Evolutionary conservation across 2,797 vertebrate species (phyloP).

Genomic region (Morus bassanus): DNA sequence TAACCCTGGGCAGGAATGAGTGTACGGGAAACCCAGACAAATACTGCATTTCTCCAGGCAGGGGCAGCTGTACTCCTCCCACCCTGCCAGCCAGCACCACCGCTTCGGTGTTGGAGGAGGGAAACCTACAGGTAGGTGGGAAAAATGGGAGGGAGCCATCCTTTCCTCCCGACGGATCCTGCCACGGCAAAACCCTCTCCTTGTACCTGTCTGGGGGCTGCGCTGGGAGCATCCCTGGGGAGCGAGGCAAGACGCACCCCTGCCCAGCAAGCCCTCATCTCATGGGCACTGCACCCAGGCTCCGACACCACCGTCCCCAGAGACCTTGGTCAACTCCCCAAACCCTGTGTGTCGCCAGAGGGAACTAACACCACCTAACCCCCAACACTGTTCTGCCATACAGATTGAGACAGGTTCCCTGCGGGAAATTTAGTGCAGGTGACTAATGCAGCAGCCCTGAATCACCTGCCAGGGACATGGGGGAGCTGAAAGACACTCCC

Average conservation of each 20-base stretch:
- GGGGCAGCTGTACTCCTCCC: background rate
- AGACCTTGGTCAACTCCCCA: background rate
- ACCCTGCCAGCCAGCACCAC: background rate
- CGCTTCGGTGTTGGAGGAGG: accelerated
- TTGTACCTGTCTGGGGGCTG: background rate
- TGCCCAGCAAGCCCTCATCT: background rate
- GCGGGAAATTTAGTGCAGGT: constrained; percentile 1
- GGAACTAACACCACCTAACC: background rate
- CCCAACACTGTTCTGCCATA: background rate
- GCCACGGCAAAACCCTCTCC: background rate
- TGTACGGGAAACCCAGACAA: background rate
- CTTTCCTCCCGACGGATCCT: background rate
- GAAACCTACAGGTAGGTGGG: background rate
- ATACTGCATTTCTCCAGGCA: background rate
- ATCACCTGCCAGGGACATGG: background rate
- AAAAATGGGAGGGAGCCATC: accelerated
- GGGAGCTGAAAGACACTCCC: background rate
- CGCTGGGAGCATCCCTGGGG: background rate
- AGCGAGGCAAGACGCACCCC: accelerated
- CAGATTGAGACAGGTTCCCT: background rate
- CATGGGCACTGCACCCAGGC: background rate
- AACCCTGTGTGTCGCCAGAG: accelerated
- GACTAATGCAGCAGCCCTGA: constrained; percentile 45
- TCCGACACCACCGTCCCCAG: background rate
- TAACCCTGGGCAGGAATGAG: background rate